phyloP scores from a whole-genome alignment of 2,797 vertebrate species.

The Semotilus atromaculatus region DNA sequence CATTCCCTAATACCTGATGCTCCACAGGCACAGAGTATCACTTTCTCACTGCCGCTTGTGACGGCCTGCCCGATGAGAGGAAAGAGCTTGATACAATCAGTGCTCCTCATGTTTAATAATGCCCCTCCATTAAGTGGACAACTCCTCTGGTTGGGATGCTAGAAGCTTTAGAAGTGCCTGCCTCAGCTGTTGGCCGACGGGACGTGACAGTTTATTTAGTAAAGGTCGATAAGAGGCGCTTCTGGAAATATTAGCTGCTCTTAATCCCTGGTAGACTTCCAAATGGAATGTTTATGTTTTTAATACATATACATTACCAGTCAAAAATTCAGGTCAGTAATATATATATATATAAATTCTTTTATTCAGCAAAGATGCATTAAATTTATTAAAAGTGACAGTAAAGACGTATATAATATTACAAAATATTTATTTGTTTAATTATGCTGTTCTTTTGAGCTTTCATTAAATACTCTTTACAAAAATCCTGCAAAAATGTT shows the following conservation, averaged over 20 bases:
- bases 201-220: constrained; percentile 39
- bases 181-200: constrained; percentile 43
- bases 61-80: constrained; percentile 6
- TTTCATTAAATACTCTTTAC: neutral
- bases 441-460: neutral
- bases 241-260: constrained; percentile 29
- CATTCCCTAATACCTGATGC: constrained; percentile 28
- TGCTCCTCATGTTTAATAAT: constrained; percentile 54
- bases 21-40: constrained; percentile 26
- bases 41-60: constrained; percentile 5
- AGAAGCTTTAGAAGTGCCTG: constrained; percentile 33
- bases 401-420: too few species aligned
- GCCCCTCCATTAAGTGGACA: constrained; percentile 45
- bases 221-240: constrained; percentile 28
- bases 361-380: neutral
- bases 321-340: neutral
- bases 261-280: constrained; percentile 8
- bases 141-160: constrained; percentile 18
- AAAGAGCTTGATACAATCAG: constrained; percentile 48
- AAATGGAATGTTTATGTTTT: neutral
- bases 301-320: neutral
- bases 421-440: neutral
- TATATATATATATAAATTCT: neutral
- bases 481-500: neutral
- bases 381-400: neutral